These are phyloP conservation scores for Anabas testudineus DNA, from an alignment of 2,797 vertebrate genomes.

Conservation along the genomic window DNA sequence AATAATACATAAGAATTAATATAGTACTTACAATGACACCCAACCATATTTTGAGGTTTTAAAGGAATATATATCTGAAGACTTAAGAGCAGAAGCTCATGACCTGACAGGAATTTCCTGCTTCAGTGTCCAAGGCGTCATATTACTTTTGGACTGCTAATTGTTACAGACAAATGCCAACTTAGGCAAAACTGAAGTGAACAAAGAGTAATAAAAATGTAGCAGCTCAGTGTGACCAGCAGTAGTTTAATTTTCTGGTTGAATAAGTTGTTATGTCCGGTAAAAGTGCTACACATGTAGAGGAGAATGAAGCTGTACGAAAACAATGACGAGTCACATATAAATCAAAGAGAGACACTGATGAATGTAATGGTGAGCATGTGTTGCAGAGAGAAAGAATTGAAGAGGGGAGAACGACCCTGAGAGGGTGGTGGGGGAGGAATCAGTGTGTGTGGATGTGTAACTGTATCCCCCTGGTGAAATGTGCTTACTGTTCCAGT, in stretches of 20 bases:
- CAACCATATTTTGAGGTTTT: no score
- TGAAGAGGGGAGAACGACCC: constrained; percentile 1
- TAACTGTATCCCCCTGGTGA: constrained; percentile 72
- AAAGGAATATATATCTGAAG: no score
- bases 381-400: constrained; percentile 39
- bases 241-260: constrained; percentile 11
- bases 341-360: constrained; percentile 52
- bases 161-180: constrained; percentile 7
- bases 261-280: constrained; percentile 4
- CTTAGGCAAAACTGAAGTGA: not conserved
- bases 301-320: constrained; percentile 16
- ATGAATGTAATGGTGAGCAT: constrained; percentile 51
- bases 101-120: not conserved
- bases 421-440: not conserved
- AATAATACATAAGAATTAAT: no score
- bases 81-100: no score
- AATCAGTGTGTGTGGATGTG: constrained; percentile 57
- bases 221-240: not conserved
- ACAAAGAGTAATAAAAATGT: not conserved
- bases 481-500: constrained; percentile 81
- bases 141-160: constrained; percentile 2
- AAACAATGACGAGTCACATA: constrained; percentile 42
- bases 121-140: not conserved
- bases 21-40: no score
- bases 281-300: constrained; percentile 10